A percentile compares a stretch with the other conserved stretches of the same genome.
Conservation (phyloP, 53 echinoderm and acorn worm species). For the Stichopus horrens region DNA sequence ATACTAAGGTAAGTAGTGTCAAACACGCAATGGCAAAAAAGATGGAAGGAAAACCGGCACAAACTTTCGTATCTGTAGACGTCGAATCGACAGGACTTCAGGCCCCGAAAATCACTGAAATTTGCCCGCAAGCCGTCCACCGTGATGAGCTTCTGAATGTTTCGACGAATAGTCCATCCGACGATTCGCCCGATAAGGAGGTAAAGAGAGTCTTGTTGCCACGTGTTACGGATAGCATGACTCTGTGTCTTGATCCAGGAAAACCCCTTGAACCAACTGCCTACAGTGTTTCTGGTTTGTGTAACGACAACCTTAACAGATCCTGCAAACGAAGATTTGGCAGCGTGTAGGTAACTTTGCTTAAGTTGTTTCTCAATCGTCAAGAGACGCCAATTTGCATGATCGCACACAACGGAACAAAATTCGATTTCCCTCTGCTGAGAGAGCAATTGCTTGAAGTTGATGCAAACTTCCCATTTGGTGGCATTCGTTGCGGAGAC, state of each 20-base stretch:
- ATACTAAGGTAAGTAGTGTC: too few relatives aligned
- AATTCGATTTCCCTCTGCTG: constrained; percentile 70
- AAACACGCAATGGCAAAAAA: neutral
- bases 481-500: neutral
- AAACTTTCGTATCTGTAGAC: constrained; percentile 88
- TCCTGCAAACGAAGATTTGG: constrained; percentile 57
- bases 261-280: constrained; percentile 58
- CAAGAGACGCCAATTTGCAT: constrained; percentile 72
- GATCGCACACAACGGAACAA: constrained; percentile 67
- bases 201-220: constrained; percentile 33
- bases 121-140: constrained; percentile 78
- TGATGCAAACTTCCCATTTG: neutral
- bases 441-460: constrained; percentile 41
- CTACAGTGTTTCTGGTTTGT: constrained; percentile 56
- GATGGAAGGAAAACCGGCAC: constrained; percentile 19
- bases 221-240: constrained; percentile 74
- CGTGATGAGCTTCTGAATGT: constrained; percentile 53
- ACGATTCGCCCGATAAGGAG: neutral
- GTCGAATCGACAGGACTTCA: constrained; percentile 68
- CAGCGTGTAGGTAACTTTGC: constrained; percentile 46
- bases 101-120: constrained; percentile 81
- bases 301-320: constrained; percentile 60
- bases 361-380: constrained; percentile 56
- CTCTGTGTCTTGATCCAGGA: constrained; percentile 72
- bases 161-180: neutral